Evolutionary conservation across 1,140 invertebrate species (phyloP), one percentile per base, ranked within the genome.

Genomic region (Scylla paramamosain): DNA sequence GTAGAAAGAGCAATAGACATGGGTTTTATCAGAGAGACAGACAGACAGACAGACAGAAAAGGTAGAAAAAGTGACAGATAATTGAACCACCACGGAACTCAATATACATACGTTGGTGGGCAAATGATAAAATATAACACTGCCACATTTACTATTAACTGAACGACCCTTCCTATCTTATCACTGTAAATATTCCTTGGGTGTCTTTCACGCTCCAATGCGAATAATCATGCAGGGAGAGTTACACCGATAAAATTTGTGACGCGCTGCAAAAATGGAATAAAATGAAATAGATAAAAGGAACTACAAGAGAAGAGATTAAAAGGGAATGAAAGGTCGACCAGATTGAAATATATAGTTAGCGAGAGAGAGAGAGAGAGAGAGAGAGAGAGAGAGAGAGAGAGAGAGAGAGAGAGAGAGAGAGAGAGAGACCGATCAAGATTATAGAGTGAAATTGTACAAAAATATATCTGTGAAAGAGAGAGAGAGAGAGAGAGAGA

Each of bases 271-370:
- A 59, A 59, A 16, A 59, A 59, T 16, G 20, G 52, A 59, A 77
- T n/a, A 77, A 77, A 77, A n/a, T 12, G n/a, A n/a, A 77, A n/a
- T 7, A 8, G 20, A 77, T 2, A 3, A 8, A 77, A n/a, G 20
- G 25, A 77, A n/a, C 6, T 77, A 77, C 67, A 77, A 7, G 67
- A n/a, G 67, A 77, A n/a, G 67, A 7, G 25, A 77, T 77, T 77
- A 77, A 77, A 77, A 77, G 67, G 12, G 67, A n/a, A 77, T 77
- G 67, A 77, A 77, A 77, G 67, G 67, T 77, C n/a, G 67, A 77
- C 4, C n/a, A 7, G 67, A 77, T 77, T 77, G 67, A 77, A n/a
- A 77, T 77, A n/a, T 25, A n/a, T 77, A 77, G 67, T 77, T 77
- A 77, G 67, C 1, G 0, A n/a, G 67, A 77, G 67, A 39, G 88